Percentiles rank a stretch among this genome's conserved stretches.
phyloP scores from a whole-genome alignment of 2,797 vertebrate species.

The Lateolabrax maculatus region DNA sequence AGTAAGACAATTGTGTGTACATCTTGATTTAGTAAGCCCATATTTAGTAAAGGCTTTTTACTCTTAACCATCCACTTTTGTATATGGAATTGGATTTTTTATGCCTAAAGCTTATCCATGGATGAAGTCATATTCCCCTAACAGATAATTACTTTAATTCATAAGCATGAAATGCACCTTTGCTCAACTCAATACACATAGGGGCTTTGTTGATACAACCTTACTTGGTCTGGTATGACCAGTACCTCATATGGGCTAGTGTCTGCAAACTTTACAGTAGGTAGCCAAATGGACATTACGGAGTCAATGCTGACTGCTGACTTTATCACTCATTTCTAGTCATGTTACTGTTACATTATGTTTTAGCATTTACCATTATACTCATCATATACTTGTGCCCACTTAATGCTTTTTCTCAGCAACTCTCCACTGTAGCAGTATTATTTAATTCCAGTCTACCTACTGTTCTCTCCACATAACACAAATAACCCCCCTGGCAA shows the following conservation, averaged over 20 bases:
- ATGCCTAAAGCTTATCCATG: neutral
- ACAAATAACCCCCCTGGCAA: conserved; percentile 80
- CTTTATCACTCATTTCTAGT: neutral
- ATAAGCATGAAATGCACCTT: neutral
- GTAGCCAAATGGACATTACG: neutral
- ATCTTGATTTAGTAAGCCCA: neutral
- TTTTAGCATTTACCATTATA: neutral
- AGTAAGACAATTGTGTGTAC: neutral
- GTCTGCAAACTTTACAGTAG: neutral
- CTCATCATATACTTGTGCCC: neutral
- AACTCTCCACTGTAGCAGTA: conserved; percentile 15
- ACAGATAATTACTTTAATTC: neutral
- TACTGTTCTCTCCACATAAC: conserved; percentile 67
- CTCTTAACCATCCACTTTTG: neutral
- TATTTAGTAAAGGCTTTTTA: neutral
- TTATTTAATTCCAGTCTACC: conserved; percentile 62
- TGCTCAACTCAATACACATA: neutral
- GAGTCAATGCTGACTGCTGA: neutral
- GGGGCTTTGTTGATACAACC: neutral
- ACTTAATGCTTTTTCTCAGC: neutral
- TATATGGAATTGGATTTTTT: neutral
- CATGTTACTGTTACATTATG: neutral
- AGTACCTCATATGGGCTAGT: neutral
- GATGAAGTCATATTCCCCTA: neutral
- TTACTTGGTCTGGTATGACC: neutral